Evolutionary conservation across 2,113 vertebrate species (phyloP), one percentile per base, ranked within the genome.

Genomic region (Megaceryle maxima): DNA sequence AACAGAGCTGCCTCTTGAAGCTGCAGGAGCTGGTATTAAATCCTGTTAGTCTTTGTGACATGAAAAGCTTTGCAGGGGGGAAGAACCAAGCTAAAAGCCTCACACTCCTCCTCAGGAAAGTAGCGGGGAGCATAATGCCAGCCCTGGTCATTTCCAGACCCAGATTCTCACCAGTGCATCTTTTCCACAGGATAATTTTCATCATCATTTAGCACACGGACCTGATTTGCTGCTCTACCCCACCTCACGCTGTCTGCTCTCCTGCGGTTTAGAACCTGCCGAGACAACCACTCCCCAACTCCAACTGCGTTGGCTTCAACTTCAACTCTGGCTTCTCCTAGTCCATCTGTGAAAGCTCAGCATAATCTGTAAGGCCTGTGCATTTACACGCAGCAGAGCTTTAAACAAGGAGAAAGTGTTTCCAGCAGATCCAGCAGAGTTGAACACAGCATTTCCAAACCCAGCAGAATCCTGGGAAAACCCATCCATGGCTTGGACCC

Each of bases 1-100:
- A 94, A 57, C 79, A 96, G 93, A 97, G 66, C 81, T 62, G 88
- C 31, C 76, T 88, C 93, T 88, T 76, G 81, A 97, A 95, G 83
- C 79, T 77, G 44, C 22, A 9, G 91, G 90, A 90, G 88, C 17
- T 33, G 48, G 43, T 77, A 83, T 95, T 90, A 96, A 96, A 96
- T 96, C 64, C 59, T 77, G 94, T 88, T 51, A 28, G 59, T 39
- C 75, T 62, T 31, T 10, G 9, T 11, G 43, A 43, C 69, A 24
- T 79, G 53, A 53, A 94, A 93, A 95, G 89, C 68, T 83, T 37
- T 20, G 46, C 46, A 28, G 48, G 81, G 12, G 80, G 48, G 75
- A 88, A 78, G 46, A 72, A n/a, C 44, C 39, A 28, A 50, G 44
- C 8, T 53, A 39, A 59, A 86, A 87, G 24, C 17, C 26, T 74